Percentiles rank a stretch among this genome's conserved stretches.
phyloP scores from a whole-genome alignment of 1,140 invertebrate genomes.

The Lutraria rhynchaena region DNA sequence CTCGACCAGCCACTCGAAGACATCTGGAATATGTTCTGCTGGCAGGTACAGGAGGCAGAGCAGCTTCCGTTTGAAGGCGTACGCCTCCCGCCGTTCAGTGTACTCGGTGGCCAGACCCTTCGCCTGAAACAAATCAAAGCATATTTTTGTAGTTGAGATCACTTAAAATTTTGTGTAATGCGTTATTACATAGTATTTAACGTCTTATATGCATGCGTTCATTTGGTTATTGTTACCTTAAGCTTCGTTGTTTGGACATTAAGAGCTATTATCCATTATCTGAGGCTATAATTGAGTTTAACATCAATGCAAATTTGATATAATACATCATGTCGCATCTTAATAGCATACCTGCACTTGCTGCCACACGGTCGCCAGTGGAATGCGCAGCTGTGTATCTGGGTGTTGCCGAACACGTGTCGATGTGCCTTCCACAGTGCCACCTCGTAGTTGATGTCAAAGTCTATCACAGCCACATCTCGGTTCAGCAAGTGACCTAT shows the following conservation, averaged over 20 bases:
- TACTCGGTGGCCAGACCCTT: conserved; percentile 20
- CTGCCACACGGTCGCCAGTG: not conserved
- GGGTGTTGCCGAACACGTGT: not conserved
- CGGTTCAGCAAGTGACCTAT: not conserved
- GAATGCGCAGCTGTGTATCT: not conserved
- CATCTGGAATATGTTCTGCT: not conserved
- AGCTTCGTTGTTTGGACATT: too few species aligned
- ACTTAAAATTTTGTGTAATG: not conserved
- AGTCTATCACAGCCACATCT: not conserved
- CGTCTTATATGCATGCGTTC: too few species aligned
- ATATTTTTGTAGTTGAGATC: not conserved
- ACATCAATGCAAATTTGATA: not conserved
- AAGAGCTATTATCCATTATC: too few species aligned
- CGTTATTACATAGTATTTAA: not conserved
- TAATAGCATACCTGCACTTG: not conserved
- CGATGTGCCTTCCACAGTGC: not conserved
- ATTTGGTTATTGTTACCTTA: too few species aligned
- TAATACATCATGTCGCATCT: not conserved
- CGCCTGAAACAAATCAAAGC: not conserved
- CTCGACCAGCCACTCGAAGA: not conserved
- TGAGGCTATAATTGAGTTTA: too few species aligned
- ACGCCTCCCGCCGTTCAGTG: not conserved
- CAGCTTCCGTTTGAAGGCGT: not conserved
- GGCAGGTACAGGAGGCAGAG: not conserved
- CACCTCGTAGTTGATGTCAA: not conserved